A percentile compares a stretch with the other conserved stretches of the same genome.
Evolutionary conservation across 2,797 vertebrate species (phyloP).

Genomic region (Sebastolobus alascanus): DNA sequence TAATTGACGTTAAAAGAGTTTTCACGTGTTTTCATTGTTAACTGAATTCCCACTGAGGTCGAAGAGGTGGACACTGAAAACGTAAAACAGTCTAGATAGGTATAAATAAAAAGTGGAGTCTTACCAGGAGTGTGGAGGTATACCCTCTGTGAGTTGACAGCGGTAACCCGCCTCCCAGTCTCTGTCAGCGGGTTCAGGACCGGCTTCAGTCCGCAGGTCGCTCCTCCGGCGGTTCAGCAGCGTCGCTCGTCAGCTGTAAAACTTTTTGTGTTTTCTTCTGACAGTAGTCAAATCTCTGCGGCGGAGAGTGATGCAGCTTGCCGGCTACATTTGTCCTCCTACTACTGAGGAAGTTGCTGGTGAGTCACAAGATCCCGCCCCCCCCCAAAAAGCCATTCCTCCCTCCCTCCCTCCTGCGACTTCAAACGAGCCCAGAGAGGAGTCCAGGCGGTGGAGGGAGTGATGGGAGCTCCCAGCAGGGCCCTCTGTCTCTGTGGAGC

Average conservation of each 20-base stretch:
- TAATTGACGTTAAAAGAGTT: background rate
- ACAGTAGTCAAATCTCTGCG: conserved; percentile 64
- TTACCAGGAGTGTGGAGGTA: conserved; percentile 74
- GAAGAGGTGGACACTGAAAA: background rate
- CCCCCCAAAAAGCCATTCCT: conserved; percentile 57
- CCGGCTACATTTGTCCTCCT: conserved; percentile 82
- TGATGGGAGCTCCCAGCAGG: conserved; percentile 33
- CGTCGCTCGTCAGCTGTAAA: conserved; percentile 54
- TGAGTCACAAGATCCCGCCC: conserved; percentile 88
- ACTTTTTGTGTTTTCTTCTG: conserved; percentile 54
- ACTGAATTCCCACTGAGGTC: background rate
- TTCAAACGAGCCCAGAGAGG: conserved; percentile 60
- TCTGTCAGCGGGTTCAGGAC: conserved; percentile 44
- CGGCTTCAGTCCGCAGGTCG: conserved; percentile 54
- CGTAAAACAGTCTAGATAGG: background rate
- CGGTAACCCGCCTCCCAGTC: conserved; percentile 40
- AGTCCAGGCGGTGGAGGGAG: conserved; percentile 24
- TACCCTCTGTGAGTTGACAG: conserved; percentile 51
- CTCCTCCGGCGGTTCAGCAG: conserved; percentile 49
- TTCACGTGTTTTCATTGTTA: background rate
- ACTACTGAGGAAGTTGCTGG: conserved; percentile 85
- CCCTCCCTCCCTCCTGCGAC: conserved; percentile 50
- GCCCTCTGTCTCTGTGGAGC: conserved; percentile 5
- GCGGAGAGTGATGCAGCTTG: conserved; percentile 72
- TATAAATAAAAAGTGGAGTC: conserved; percentile 38